Percentiles rank a stretch among this genome's conserved stretches.
These are phyloP conservation scores for Silurus aristotelis DNA, from an alignment of 2,797 vertebrate genomes.

Conservation along the genomic window DNA sequence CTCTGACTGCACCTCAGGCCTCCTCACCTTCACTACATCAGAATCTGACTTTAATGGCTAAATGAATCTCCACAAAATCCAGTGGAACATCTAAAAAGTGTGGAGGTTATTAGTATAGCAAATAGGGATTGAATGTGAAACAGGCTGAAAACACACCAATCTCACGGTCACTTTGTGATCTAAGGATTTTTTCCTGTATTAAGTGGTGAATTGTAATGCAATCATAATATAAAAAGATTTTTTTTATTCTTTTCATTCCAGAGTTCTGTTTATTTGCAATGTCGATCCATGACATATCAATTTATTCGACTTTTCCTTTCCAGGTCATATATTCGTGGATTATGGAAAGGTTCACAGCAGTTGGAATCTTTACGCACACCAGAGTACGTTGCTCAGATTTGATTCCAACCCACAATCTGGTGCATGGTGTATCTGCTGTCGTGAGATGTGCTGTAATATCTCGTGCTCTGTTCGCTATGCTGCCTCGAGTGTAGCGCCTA, in stretches of 20 bases:
- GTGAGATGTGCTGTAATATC: slow-evolving; percentile 19
- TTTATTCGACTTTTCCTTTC: background rate
- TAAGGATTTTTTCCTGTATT: too few species aligned
- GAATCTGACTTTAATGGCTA: too few species aligned
- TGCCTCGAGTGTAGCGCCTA: slow-evolving; percentile 57
- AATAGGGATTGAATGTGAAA: too few species aligned
- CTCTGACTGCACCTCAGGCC: too few species aligned
- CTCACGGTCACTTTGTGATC: too few species aligned
- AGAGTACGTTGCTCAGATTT: too few species aligned
- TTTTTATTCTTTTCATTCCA: background rate
- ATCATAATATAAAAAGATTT: background rate
- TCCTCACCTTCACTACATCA: too few species aligned
- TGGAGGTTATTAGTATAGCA: too few species aligned
- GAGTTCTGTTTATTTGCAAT: background rate
- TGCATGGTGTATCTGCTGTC: background rate
- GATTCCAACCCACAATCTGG: background rate
- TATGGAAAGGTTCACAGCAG: background rate
- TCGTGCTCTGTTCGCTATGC: slow-evolving; percentile 47
- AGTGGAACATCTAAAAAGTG: too few species aligned
- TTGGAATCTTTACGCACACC: background rate
- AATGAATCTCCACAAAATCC: too few species aligned
- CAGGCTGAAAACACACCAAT: too few species aligned
- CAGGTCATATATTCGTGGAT: background rate
- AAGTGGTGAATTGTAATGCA: background rate
- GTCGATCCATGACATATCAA: background rate